A percentile compares a stretch with the other conserved stretches of the same genome.
These are phyloP conservation scores for Conus canariensis DNA, from an alignment of 2,888 invertebrate genomes.

Conservation along the genomic window DNA sequence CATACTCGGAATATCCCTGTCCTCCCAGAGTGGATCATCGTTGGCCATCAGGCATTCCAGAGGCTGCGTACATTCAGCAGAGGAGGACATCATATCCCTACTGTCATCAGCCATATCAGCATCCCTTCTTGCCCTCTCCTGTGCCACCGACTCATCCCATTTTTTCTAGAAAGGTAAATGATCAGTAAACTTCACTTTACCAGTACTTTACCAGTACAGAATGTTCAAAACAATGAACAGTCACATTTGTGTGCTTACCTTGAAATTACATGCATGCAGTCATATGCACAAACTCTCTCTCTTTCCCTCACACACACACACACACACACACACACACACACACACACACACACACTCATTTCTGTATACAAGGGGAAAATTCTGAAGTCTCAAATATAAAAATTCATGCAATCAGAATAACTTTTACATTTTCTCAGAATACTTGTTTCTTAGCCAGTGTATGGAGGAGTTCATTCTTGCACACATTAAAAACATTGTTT, in stretches of 20 bases:
- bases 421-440: too few species aligned
- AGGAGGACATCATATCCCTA: not conserved
- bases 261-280: too few species aligned
- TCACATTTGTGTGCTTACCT: not conserved
- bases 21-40: not conserved
- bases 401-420: too few species aligned
- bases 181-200: not conserved
- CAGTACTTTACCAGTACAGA: not conserved
- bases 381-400: too few species aligned
- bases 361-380: too few species aligned
- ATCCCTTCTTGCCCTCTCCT: not conserved
- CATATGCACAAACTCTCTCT: too few species aligned
- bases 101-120: not conserved
- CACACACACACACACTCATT: too few species aligned
- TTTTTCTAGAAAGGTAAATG: not conserved
- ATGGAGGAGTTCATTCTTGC: not conserved
- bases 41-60: not conserved
- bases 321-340: too few species aligned
- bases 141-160: not conserved
- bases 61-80: not conserved
- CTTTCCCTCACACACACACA: too few species aligned
- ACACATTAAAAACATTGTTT: not conserved
- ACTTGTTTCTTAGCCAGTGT: too few species aligned
- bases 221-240: not conserved
- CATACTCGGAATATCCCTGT: not conserved